Evolutionary conservation across 92 coral and sea anemone species (phyloP).

Genomic region (Parazoanthus swiftii): DNA sequence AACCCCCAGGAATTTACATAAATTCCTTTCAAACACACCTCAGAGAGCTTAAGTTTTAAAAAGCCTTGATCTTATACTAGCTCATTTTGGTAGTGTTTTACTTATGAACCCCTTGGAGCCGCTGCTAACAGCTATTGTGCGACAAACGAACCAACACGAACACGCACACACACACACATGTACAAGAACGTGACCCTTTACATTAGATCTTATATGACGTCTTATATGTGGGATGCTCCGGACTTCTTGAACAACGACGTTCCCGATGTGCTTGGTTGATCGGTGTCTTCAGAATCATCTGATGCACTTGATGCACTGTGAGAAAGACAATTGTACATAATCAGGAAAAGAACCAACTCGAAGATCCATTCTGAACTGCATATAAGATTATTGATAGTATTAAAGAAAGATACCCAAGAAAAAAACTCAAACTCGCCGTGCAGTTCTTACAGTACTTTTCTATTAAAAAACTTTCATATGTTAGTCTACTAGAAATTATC

Average conservation of each 20-base stretch:
- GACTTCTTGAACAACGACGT: constrained; percentile 36
- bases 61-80: background rate
- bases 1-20: too few relatives aligned
- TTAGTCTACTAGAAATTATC: too few relatives aligned
- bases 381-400: background rate
- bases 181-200: background rate
- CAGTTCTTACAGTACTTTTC: too few relatives aligned
- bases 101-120: background rate
- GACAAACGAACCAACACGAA: background rate
- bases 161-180: background rate
- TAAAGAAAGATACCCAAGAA: background rate
- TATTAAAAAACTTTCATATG: too few relatives aligned
- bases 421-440: too few relatives aligned
- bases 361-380: background rate
- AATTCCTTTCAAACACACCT: background rate
- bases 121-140: background rate
- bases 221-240: constrained; percentile 26
- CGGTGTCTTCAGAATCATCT: constrained; percentile 71
- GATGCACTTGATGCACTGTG: constrained; percentile 58
- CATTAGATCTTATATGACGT: background rate
- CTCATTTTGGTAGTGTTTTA: too few relatives aligned
- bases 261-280: constrained; percentile 73
- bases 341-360: background rate
- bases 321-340: background rate
- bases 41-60: background rate